Evolutionary conservation across 2,797 vertebrate genomes (phyloP), one percentile per base, ranked within the genome.

Genomic region (Hephaestus fuliginosus): DNA sequence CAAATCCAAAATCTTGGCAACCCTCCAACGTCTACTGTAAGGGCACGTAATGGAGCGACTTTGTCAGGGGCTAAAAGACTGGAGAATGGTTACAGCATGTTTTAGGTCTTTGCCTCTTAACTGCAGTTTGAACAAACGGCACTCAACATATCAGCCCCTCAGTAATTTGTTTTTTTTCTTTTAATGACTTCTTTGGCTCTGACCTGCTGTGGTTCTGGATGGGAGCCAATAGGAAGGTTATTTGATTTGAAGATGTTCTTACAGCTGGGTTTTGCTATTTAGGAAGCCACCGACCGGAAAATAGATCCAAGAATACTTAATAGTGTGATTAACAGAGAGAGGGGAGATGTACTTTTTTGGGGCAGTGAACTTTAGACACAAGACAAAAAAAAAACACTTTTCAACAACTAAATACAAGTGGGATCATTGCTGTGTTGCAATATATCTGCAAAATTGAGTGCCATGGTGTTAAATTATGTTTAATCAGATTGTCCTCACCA

Each of bases 131-230:
- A 56, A 68, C 20, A 70, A 69, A 44, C 22, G 9, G 22, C 20
- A n/a, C 46, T 33, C 33, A 14, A 6, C 13, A 46, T 28, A 53
- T 48, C 6, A 28, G 55, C 17, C 56, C 12, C 43, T 36, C 10
- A 2, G 65, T 41, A 17, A 18, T 60, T 30, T 36, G 22, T 11
- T 18, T 30, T n/a, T 55, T 11, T 18, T 30, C 17, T 49, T 55
- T 70, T 68, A 68, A 72, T 28, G 76, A 36, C 20, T 33, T 49
- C 15, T 60, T 63, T 70, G 41, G 58, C 43, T 69, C 18, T 0
- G 25, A 69, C 46, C 58, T 6, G 46, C 12, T 70, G n/a, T 28
- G 13, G 46, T 17, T 55, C 56, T 48, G 43, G 4, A 13, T 28
- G 48, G 18, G 17, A 14, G 5, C 7, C 2, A 15, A 30, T 12